These are phyloP conservation scores for Arrhamphus sclerolepis DNA, from an alignment of 2,797 vertebrate species.

Conservation along the genomic window DNA sequence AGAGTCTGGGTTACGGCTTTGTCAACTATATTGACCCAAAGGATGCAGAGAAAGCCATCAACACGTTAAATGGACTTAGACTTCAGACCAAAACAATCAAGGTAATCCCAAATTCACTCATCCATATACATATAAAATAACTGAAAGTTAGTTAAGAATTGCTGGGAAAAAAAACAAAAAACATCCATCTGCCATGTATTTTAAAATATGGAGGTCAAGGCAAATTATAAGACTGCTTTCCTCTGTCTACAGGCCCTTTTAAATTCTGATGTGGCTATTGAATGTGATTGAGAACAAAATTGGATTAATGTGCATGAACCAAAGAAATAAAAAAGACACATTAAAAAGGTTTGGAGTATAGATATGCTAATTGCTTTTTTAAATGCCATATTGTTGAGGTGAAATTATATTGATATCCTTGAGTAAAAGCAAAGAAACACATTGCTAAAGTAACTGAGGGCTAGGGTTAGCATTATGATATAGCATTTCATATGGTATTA, in stretches of 20 bases:
- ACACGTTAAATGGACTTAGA: conserved; percentile 97
- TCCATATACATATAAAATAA: background rate
- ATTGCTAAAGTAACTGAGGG: conserved; percentile 51
- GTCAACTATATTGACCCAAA: conserved; percentile 99
- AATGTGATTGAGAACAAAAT: conserved; percentile 44
- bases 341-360: conserved; percentile 55
- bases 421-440: conserved; percentile 60
- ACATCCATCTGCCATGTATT: background rate
- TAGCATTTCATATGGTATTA: conserved; percentile 48
- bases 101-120: conserved; percentile 74
- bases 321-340: conserved; percentile 53
- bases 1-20: conserved; percentile 98
- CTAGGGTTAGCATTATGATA: too few relatives aligned
- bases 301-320: conserved; percentile 54
- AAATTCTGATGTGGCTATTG: conserved; percentile 31
- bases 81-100: conserved; percentile 99
- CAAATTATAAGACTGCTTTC: conserved; percentile 15
- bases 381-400: conserved; percentile 78
- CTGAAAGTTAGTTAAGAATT: background rate
- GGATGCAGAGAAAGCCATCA: conserved; percentile 99
- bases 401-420: conserved; percentile 57
- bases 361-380: conserved; percentile 72
- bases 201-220: conserved; percentile 19
- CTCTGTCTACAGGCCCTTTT: conserved; percentile 37
- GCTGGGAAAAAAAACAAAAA: background rate